These are phyloP conservation scores for Actinostola sp. DNA, from an alignment of 92 coral and sea anemone genomes.

Conservation along the genomic window DNA sequence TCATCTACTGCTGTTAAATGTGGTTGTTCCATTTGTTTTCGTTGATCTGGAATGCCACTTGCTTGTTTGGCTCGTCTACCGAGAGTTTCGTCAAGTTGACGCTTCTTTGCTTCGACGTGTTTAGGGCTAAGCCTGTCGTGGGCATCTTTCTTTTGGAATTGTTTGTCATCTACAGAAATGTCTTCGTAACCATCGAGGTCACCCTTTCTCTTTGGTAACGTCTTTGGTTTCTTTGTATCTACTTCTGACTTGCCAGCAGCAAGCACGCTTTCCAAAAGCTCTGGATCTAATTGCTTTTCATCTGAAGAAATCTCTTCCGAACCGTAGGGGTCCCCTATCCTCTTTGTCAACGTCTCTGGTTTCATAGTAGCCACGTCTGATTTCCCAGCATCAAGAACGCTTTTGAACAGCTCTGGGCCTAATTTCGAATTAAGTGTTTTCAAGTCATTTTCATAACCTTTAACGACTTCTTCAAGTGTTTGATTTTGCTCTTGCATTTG, in stretches of 20 bases:
- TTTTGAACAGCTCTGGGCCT: constrained; percentile 11
- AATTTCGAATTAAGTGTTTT: constrained; percentile 19
- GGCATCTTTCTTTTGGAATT: neutral
- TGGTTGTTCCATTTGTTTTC: no score
- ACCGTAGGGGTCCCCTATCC: neutral
- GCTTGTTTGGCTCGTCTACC: no score
- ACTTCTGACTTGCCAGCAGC: no score
- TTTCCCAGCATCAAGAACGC: constrained; percentile 3
- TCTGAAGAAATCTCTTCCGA: neutral
- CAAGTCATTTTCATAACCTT: constrained; percentile 55
- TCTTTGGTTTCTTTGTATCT: no score
- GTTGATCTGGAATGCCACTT: no score
- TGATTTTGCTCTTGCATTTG: constrained; percentile 40
- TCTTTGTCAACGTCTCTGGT: neutral
- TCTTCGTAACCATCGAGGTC: neutral
- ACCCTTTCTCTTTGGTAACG: neutral
- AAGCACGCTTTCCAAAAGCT: no score
- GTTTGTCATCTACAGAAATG: neutral
- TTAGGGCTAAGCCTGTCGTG: no score
- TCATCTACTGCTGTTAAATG: no score
- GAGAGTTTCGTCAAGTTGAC: no score
- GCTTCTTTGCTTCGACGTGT: neutral
- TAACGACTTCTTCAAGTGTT: constrained; percentile 59
- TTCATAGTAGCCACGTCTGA: neutral
- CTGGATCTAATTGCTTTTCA: neutral